These are phyloP conservation scores for Labrus mixtus DNA, from an alignment of 2,113 vertebrate genomes.

Conservation along the genomic window DNA sequence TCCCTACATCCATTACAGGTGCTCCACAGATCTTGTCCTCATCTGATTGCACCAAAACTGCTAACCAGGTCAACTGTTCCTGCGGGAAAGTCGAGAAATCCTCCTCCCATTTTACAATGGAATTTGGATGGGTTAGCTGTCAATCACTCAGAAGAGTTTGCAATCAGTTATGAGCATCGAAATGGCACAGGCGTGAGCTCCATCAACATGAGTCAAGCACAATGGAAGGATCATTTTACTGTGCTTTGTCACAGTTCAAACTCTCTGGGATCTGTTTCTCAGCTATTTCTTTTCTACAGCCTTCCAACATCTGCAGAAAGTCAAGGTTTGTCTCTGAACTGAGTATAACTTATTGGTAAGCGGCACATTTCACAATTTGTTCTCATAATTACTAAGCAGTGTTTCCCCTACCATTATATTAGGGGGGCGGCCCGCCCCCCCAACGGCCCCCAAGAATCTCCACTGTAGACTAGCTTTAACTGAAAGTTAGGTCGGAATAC, in stretches of 20 bases:
- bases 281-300: not conserved
- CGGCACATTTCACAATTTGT: too few relatives aligned
- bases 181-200: conserved; percentile 14
- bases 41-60: conserved; percentile 24
- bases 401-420: too few relatives aligned
- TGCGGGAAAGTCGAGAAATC: conserved; percentile 58
- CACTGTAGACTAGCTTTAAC: too few relatives aligned
- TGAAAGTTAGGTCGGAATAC: too few relatives aligned
- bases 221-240: not conserved
- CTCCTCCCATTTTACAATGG: conserved; percentile 39
- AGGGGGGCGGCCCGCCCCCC: too few relatives aligned
- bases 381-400: too few relatives aligned
- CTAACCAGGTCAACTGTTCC: conserved; percentile 31
- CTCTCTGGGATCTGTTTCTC: conserved; percentile 45
- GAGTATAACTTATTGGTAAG: too few relatives aligned
- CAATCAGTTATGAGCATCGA: not conserved
- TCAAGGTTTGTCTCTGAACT: too few relatives aligned
- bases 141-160: conserved; percentile 1
- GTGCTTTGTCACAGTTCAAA: conserved; percentile 44
- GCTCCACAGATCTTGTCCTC: conserved; percentile 40
- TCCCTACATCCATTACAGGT: conserved; percentile 1
- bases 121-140: conserved; percentile 25
- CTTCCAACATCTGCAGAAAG: not conserved
- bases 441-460: too few relatives aligned
- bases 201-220: conserved; percentile 16